phyloP scores from a whole-genome alignment of 92 coral and sea anemone species.

The Montipora capitata region DNA sequence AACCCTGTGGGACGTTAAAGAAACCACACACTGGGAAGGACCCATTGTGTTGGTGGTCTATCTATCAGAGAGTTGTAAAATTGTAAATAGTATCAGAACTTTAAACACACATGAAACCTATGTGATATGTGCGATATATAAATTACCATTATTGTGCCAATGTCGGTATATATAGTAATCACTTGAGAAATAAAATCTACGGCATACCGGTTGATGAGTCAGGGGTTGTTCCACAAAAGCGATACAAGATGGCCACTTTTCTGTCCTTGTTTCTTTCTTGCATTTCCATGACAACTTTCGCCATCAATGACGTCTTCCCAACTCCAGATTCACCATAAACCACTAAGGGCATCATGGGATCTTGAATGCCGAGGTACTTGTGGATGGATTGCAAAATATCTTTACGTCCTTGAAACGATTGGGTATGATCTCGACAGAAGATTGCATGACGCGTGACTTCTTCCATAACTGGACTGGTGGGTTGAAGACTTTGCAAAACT shows the following conservation, averaged over 20 bases:
- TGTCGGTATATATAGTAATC: background rate
- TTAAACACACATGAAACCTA: no score
- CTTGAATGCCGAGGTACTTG: constrained; percentile 36
- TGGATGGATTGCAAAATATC: constrained; percentile 59
- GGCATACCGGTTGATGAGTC: constrained; percentile 66
- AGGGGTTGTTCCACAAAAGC: constrained; percentile 79
- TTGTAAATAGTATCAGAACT: no score
- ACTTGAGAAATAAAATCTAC: no score
- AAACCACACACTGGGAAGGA: no score
- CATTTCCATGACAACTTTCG: constrained; percentile 70
- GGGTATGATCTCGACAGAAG: constrained; percentile 77
- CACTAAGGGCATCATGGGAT: constrained; percentile 59
- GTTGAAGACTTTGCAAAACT: constrained; percentile 56
- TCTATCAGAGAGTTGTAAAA: no score
- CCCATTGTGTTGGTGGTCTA: no score
- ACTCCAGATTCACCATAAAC: constrained; percentile 77
- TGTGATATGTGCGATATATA: no score
- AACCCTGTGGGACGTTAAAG: no score
- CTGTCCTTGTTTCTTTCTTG: constrained; percentile 45
- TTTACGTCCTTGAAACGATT: constrained; percentile 72
- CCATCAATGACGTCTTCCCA: constrained; percentile 76
- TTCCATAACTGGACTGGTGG: constrained; percentile 71
- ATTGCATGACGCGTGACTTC: constrained; percentile 78
- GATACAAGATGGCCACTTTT: constrained; percentile 67
- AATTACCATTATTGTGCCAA: background rate